phyloP scores from a whole-genome alignment of 2,888 invertebrate genomes.

The Sisyra nigra region DNA sequence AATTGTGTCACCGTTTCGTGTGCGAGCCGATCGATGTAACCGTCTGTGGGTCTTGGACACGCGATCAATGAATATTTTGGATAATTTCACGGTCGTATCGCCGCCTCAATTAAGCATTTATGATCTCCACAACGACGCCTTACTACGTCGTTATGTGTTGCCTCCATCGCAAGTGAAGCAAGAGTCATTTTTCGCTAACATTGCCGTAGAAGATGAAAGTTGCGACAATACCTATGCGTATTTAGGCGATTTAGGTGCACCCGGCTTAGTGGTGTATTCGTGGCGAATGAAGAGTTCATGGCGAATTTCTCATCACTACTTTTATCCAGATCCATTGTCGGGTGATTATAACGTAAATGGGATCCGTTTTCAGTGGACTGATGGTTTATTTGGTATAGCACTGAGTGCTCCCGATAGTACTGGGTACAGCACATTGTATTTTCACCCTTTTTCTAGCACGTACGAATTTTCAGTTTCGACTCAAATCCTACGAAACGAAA shows the following conservation, averaged over 20 bases:
- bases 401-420: conserved; percentile 44
- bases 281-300: conserved; percentile 55
- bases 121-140: conserved; percentile 50
- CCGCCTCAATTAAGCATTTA: conserved; percentile 52
- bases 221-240: conserved; percentile 61
- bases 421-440: conserved; percentile 56
- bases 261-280: conserved; percentile 60
- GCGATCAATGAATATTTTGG: conserved; percentile 45
- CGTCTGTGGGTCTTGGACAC: conserved; percentile 68
- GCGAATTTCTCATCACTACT: conserved; percentile 54
- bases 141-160: conserved; percentile 47
- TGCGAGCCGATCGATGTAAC: conserved; percentile 58
- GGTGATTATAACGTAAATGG: conserved; percentile 59
- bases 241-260: conserved; percentile 49
- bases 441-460: conserved; percentile 63
- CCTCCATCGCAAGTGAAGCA: conserved; percentile 46
- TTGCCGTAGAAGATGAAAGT: conserved; percentile 57
- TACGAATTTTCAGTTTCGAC: conserved; percentile 64
- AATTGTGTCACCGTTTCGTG: conserved; percentile 55
- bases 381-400: conserved; percentile 61
- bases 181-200: conserved; percentile 57
- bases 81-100: conserved; percentile 29
- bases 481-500: conserved; percentile 42
- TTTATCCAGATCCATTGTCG: conserved; percentile 53
- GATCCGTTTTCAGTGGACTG: conserved; percentile 55